Percentiles rank a stretch among this genome's conserved stretches.
Evolutionary conservation across 2,888 invertebrate genomes (phyloP).

Genomic region (Anthophora plumipes): DNA sequence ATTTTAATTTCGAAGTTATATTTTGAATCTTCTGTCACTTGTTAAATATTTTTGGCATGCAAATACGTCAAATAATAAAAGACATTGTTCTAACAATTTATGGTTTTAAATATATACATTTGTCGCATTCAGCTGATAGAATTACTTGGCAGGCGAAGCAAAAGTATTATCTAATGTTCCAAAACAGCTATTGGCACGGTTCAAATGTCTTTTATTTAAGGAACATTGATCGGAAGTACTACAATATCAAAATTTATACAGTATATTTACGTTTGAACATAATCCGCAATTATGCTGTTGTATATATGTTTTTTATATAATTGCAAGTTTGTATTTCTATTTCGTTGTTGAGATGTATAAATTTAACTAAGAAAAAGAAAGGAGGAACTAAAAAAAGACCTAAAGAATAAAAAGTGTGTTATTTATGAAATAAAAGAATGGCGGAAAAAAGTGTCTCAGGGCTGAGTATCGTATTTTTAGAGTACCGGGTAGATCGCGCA

Average conservation of each 20-base stretch:
- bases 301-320: neutral
- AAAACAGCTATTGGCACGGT: constrained; percentile 6
- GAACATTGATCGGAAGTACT: neutral
- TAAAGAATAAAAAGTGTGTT: neutral
- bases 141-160: constrained; percentile 39
- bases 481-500: constrained; percentile 1
- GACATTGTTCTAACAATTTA: constrained; percentile 21
- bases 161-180: constrained; percentile 20
- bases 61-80: constrained; percentile 1
- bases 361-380: no score
- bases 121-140: neutral
- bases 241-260: neutral
- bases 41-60: neutral
- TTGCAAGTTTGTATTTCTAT: neutral
- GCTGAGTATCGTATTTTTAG: constrained; percentile 33
- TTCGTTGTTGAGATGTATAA: no score
- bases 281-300: neutral
- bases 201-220: constrained; percentile 9
- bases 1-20: neutral
- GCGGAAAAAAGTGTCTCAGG: constrained; percentile 20
- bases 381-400: no score
- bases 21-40: neutral
- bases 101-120: neutral
- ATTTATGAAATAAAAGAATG: constrained; percentile 7
- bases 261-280: neutral